phyloP scores from a whole-genome alignment of 2,888 invertebrate genomes.

The Tetragnatha montana region DNA sequence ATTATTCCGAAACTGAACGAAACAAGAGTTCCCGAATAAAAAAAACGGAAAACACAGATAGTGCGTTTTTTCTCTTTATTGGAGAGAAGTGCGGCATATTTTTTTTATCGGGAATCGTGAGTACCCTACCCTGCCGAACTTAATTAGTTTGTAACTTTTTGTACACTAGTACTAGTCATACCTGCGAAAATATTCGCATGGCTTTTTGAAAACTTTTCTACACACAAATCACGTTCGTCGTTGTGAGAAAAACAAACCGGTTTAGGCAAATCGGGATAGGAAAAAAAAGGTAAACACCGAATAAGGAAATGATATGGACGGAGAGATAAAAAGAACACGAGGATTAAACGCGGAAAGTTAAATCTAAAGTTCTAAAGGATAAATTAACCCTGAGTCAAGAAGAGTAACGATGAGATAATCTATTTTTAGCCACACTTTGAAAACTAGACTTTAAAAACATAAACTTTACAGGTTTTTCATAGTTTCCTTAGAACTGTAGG shows the following conservation, averaged over 20 bases:
- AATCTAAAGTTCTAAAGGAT: too few species aligned
- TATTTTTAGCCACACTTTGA: too few species aligned
- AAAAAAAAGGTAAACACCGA: background rate
- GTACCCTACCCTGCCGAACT: background rate
- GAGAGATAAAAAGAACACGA: too few species aligned
- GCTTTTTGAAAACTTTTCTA: background rate
- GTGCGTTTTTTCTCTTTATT: background rate
- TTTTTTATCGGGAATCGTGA: background rate
- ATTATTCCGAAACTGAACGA: background rate
- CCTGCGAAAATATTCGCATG: background rate
- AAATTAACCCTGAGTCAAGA: too few species aligned
- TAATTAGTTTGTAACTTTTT: background rate
- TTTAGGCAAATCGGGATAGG: background rate
- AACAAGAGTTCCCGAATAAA: background rate
- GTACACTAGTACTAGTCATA: background rate
- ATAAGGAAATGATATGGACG: background rate
- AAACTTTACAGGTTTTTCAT: too few species aligned
- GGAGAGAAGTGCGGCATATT: background rate
- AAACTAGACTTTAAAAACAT: too few species aligned
- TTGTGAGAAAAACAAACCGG: background rate
- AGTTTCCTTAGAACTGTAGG: too few species aligned
- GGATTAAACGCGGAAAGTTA: too few species aligned
- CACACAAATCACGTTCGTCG: background rate
- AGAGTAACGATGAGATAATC: too few species aligned
- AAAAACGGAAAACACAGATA: background rate